phyloP scores from a whole-genome alignment of 2,113 vertebrate species.

The Saguinus imperator region DNA sequence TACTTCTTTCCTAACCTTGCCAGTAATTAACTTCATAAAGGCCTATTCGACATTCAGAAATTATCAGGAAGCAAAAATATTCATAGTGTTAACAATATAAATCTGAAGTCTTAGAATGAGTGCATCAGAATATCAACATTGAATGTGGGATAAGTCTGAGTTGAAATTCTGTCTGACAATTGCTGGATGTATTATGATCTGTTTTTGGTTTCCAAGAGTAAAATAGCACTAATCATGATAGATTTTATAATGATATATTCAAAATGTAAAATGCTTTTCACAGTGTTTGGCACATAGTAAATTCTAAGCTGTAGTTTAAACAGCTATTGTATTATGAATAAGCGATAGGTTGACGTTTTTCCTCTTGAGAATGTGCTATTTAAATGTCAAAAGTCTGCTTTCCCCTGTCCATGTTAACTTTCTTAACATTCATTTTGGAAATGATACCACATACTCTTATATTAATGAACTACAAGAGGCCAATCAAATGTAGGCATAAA shows the following conservation, averaged over 20 bases:
- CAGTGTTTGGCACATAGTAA: not conserved
- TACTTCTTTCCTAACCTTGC: not conserved
- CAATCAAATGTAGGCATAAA: slow-evolving; percentile 48
- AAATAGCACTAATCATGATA: not conserved
- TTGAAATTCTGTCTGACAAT: not conserved
- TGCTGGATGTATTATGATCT: not conserved
- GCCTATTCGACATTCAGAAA: not conserved
- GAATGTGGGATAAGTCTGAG: not conserved
- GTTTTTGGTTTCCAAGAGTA: not conserved
- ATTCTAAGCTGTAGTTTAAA: slow-evolving; percentile 32
- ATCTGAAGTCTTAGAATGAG: not conserved
- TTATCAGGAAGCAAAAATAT: slow-evolving; percentile 16
- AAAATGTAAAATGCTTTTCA: slow-evolving; percentile 17
- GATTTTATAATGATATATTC: not conserved
- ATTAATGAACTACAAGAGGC: slow-evolving; percentile 61
- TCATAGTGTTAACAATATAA: not conserved
- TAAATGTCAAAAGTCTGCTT: slow-evolving; percentile 33
- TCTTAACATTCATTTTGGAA: slow-evolving; percentile 60
- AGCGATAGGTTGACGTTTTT: not conserved
- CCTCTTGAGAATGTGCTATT: slow-evolving; percentile 34
- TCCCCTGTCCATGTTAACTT: not conserved
- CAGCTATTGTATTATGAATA: not conserved
- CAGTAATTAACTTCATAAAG: not conserved
- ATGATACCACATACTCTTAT: not conserved
- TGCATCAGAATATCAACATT: not conserved